Percentiles rank a stretch among this genome's conserved stretches.
Evolutionary conservation across 2,797 vertebrate species (phyloP).

Genomic region (Dallia pectoralis): DNA sequence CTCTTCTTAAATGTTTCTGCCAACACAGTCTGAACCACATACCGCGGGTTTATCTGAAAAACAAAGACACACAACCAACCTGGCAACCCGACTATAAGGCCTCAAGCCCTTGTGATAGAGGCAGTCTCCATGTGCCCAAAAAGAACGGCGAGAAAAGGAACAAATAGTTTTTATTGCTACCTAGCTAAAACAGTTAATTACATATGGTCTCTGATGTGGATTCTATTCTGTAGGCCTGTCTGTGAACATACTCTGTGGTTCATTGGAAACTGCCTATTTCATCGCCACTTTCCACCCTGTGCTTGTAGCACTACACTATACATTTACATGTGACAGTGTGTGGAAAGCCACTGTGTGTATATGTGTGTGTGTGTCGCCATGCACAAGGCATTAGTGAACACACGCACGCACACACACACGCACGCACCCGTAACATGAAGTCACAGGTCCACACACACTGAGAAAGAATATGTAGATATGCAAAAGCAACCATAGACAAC

Average conservation of each 20-base stretch:
- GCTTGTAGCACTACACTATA: slow-evolving; percentile 42
- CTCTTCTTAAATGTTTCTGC: slow-evolving; percentile 33
- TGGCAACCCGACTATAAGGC: slow-evolving; percentile 44
- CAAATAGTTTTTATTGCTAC: slow-evolving; percentile 72
- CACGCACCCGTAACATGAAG: neutral
- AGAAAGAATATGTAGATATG: neutral
- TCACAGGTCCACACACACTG: neutral
- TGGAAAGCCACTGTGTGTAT: too few relatives aligned
- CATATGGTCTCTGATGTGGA: slow-evolving; percentile 72
- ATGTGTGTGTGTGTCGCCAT: slow-evolving; percentile 9
- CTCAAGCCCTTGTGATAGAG: slow-evolving; percentile 59
- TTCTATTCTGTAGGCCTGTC: slow-evolving; percentile 67
- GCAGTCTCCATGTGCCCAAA: slow-evolving; percentile 52
- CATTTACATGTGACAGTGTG: slow-evolving; percentile 50
- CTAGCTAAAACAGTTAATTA: slow-evolving; percentile 76
- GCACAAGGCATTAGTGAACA: neutral
- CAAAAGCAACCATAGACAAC: slow-evolving; percentile 15
- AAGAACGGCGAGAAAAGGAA: slow-evolving; percentile 66
- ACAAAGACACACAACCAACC: slow-evolving; percentile 63
- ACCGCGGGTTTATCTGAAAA: slow-evolving; percentile 56
- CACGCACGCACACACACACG: too few relatives aligned
- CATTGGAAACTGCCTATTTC: slow-evolving; percentile 75
- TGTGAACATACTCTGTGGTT: slow-evolving; percentile 73
- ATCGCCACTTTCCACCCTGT: slow-evolving; percentile 62
- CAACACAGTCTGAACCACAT: slow-evolving; percentile 53